Evolutionary conservation across 2,113 vertebrate genomes (phyloP).

Genomic region (Laterallus jamaicensis): DNA sequence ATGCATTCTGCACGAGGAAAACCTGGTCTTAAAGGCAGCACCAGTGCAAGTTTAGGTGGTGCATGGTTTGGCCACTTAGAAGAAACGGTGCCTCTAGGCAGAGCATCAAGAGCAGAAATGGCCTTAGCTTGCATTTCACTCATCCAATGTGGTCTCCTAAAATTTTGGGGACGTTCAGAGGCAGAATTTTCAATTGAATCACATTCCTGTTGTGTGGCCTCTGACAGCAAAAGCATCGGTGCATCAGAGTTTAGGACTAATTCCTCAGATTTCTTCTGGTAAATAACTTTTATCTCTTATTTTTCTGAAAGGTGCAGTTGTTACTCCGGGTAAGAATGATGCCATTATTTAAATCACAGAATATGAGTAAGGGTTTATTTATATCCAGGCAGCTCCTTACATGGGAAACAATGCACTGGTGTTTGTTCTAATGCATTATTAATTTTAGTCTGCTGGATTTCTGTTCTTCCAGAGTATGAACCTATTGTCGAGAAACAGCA

Average conservation of each 20-base stretch:
- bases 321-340: not conserved
- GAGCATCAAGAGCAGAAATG: not conserved
- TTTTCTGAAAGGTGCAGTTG: constrained; percentile 35
- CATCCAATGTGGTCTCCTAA: not conserved
- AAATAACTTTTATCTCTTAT: not conserved
- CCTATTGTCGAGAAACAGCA: constrained; percentile 38
- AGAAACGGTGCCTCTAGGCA: not conserved
- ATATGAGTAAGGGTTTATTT: constrained; percentile 50
- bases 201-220: not conserved
- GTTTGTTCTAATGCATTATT: constrained; percentile 60
- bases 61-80: no score
- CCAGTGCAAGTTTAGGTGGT: not conserved
- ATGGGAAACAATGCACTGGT: constrained; percentile 62
- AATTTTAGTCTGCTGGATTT: constrained; percentile 60
- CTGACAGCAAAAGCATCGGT: not conserved
- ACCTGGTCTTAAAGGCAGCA: no score
- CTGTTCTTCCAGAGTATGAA: constrained; percentile 8
- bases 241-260: not conserved
- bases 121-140: not conserved
- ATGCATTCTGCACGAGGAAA: not conserved
- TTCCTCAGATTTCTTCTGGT: constrained; percentile 3
- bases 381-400: constrained; percentile 58
- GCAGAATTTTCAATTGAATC: not conserved
- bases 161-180: not conserved
- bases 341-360: constrained; percentile 23